Conservation (phyloP, 2,888 invertebrate genomes). For the Suillia variegata region DNA sequence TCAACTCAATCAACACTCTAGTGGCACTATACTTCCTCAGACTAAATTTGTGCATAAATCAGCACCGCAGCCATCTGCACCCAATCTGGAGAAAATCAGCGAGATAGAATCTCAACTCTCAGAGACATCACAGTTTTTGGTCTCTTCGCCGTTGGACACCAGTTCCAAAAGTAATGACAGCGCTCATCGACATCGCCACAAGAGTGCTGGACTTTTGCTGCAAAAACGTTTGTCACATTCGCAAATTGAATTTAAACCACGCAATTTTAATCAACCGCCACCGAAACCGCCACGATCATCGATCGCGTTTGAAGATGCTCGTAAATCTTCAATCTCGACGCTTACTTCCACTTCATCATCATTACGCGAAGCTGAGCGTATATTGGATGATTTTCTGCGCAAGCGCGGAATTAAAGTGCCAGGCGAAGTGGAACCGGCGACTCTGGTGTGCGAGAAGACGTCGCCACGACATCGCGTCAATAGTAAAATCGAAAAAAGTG, state of each 20-base stretch:
- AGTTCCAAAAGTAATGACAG: slow-evolving; percentile 23
- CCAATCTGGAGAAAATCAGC: slow-evolving; percentile 23
- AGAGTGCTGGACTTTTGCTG: slow-evolving; percentile 47
- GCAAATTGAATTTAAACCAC: slow-evolving; percentile 41
- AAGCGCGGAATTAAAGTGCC: slow-evolving; percentile 43
- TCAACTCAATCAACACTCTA: neutral
- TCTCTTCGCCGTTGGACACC: slow-evolving; percentile 19
- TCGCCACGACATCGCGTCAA: neutral
- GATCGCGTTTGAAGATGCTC: slow-evolving; percentile 38
- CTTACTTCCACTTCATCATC: slow-evolving; percentile 48
- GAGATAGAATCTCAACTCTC: slow-evolving; percentile 31
- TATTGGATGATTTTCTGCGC: slow-evolving; percentile 49
- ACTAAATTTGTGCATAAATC: neutral
- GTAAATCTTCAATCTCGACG: slow-evolving; percentile 38
- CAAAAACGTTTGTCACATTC: slow-evolving; percentile 49
- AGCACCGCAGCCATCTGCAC: slow-evolving; percentile 1
- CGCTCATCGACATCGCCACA: slow-evolving; percentile 37
- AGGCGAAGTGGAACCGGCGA: neutral
- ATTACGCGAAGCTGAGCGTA: slow-evolving; percentile 50
- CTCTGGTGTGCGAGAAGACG: neutral
- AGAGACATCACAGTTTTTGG: slow-evolving; percentile 22
- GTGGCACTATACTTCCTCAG: too few species aligned
- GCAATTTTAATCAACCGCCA: slow-evolving; percentile 42
- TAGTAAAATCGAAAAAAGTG: too few species aligned
- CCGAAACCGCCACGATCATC: slow-evolving; percentile 56